Conservation (phyloP, 2,797 vertebrate species). For the Synaphobranchus kaupii region DNA sequence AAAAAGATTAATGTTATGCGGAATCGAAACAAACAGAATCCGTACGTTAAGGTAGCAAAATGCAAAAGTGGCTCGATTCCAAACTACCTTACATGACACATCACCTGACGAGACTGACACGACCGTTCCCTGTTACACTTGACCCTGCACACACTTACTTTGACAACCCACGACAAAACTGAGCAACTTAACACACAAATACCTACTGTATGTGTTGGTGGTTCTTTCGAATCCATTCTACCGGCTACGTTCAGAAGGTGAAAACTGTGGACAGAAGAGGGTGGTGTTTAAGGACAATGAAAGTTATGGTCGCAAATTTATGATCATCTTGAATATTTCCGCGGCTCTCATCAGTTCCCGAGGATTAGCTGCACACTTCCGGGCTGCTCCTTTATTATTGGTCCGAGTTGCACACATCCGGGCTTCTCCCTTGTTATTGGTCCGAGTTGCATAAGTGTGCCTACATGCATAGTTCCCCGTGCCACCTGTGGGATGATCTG, state of each 20-base stretch:
- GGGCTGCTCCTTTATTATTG: constrained; percentile 17
- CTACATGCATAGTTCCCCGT: no score
- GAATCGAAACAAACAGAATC: neutral
- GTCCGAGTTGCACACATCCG: constrained; percentile 7
- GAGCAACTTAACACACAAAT: neutral
- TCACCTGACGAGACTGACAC: constrained; percentile 21
- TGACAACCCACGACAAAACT: neutral
- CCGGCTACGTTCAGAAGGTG: neutral
- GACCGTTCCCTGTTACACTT: neutral
- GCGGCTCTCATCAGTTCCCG: neutral
- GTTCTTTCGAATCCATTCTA: constrained; percentile 26
- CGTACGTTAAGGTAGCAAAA: neutral
- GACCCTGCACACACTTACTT: neutral
- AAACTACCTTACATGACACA: constrained; percentile 9
- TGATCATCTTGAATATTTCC: constrained; percentile 20
- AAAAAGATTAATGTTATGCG: neutral
- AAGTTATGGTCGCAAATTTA: neutral
- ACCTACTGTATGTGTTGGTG: constrained; percentile 19
- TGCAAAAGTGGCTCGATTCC: neutral
- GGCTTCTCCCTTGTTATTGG: neutral
- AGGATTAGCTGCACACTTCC: constrained; percentile 4
- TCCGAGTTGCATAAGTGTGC: constrained; percentile 5
- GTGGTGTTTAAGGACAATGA: neutral
- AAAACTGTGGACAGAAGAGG: neutral
- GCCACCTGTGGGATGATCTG: neutral